A percentile compares a stretch with the other conserved stretches of the same genome.
These are phyloP conservation scores for Drosophila bocqueti DNA, from an alignment of 1,140 invertebrate species.

Conservation along the genomic window DNA sequence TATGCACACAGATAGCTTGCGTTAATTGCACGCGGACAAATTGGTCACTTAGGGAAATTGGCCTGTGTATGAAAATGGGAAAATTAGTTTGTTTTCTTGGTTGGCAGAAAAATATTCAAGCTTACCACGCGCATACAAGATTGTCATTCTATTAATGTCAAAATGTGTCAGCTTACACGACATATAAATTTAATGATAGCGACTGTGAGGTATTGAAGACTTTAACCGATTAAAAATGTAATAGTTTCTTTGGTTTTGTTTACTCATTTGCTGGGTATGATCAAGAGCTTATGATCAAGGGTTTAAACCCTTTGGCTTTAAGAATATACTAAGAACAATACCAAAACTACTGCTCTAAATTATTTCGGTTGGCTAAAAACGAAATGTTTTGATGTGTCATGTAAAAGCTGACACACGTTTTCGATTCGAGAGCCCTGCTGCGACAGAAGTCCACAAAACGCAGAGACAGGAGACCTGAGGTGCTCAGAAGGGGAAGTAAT, in stretches of 20 bases:
- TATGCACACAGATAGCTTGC: slow-evolving; percentile 14
- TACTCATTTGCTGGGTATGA: neutral
- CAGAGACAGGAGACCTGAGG: slow-evolving; percentile 1
- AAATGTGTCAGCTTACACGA: neutral
- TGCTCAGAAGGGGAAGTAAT: slow-evolving; percentile 6
- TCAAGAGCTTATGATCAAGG: no score
- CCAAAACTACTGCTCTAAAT: neutral
- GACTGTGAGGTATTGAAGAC: no score
- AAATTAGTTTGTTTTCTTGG: slow-evolving; percentile 44
- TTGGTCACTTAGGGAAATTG: slow-evolving; percentile 53
- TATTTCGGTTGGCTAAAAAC: slow-evolving; percentile 1
- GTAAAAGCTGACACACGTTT: slow-evolving; percentile 41
- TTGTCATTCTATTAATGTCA: slow-evolving; percentile 4
- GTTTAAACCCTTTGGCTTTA: neutral
- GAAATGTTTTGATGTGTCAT: slow-evolving; percentile 15
- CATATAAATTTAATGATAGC: neutral
- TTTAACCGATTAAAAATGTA: neutral
- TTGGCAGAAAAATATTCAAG: neutral
- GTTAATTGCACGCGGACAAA: slow-evolving; percentile 44
- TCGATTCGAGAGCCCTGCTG: slow-evolving; percentile 34
- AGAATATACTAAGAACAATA: neutral
- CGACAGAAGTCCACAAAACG: slow-evolving; percentile 35
- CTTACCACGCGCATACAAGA: slow-evolving; percentile 8
- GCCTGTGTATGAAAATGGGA: slow-evolving; percentile 37
- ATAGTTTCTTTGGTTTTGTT: no score